Evolutionary conservation across 2,797 vertebrate species (phyloP), one percentile per base, ranked within the genome.

Genomic region (Siniperca undulata): DNA sequence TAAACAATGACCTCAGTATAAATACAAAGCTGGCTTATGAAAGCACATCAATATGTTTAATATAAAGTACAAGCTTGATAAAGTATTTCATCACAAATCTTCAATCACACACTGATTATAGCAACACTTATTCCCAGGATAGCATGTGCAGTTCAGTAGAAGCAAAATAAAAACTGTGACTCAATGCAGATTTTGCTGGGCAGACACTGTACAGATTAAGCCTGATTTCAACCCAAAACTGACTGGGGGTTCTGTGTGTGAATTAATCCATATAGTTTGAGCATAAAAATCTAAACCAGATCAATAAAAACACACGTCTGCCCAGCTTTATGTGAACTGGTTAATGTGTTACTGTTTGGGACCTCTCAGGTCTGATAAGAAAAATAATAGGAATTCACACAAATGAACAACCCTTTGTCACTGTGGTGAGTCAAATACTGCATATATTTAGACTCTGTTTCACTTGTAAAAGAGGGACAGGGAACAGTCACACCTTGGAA

Each of bases 1-100:
- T 50, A n/a, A 78, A 59, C 22, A 53, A 3, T 59, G 76, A 69
- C 44, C 70, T 78, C n/a, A 30, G 16, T 55, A 59, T 70, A 70
- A 40, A 80, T 46, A 64, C n/a, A 71, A 12, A 13, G 3, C 4
- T 30, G 48, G 56, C 52, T 71, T 55, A 58, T 62, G 24, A 46
- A 73, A 68, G 27, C 40, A 12, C n/a, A 38, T 68, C 40, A 70
- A 55, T 52, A 61, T 70, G 53, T 30, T 65, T 61, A 44, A 40
- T 56, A 60, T 34, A 5, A 66, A 68, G 19, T 36, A 44, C 16
- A 80, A 36, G 24, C 0, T 44, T 36, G 6, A 16, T n/a, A 16
- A 70, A 58, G n/a, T 22, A 22, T 53, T 36, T 68, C 12, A 8
- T 38, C 30, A 14, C 4, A 4, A 7, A 34, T 50, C 42, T 27